Evolutionary conservation across 2,888 invertebrate genomes (phyloP).

Genomic region (Leptinotarsa tumamoca): DNA sequence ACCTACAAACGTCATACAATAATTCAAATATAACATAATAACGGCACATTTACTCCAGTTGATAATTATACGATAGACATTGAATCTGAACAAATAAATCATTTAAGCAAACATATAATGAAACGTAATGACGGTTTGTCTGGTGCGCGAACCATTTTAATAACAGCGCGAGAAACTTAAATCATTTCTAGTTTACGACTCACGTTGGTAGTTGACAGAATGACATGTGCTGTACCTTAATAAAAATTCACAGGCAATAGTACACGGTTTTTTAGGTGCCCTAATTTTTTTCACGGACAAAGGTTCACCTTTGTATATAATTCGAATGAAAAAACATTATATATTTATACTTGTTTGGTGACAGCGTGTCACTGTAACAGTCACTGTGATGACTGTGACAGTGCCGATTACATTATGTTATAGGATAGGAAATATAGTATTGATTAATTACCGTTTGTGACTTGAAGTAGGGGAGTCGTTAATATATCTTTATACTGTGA

Average conservation of each 20-base stretch:
- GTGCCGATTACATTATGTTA: too few species aligned
- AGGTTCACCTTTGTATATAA: too few species aligned
- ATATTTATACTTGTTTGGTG: too few species aligned
- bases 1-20: slow-evolving; percentile 8
- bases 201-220: background rate
- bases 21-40: slow-evolving; percentile 5
- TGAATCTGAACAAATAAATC: slow-evolving; percentile 18
- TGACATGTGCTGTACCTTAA: background rate
- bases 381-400: too few species aligned
- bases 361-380: too few species aligned
- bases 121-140: slow-evolving; percentile 17
- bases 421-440: too few species aligned
- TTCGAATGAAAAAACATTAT: too few species aligned
- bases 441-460: too few species aligned
- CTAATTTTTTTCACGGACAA: too few species aligned
- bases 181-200: slow-evolving; percentile 9
- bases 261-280: too few species aligned
- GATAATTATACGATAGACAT: slow-evolving; percentile 20
- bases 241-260: background rate
- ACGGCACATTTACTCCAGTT: slow-evolving; percentile 10
- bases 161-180: slow-evolving; percentile 14
- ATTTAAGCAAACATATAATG: slow-evolving; percentile 21
- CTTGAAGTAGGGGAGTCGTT: too few species aligned
- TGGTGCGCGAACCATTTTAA: slow-evolving; percentile 10
- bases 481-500: too few species aligned